A percentile compares a stretch with the other conserved stretches of the same genome.
phyloP scores from a whole-genome alignment of 2,113 vertebrate genomes.

The Pedetes capensis region DNA sequence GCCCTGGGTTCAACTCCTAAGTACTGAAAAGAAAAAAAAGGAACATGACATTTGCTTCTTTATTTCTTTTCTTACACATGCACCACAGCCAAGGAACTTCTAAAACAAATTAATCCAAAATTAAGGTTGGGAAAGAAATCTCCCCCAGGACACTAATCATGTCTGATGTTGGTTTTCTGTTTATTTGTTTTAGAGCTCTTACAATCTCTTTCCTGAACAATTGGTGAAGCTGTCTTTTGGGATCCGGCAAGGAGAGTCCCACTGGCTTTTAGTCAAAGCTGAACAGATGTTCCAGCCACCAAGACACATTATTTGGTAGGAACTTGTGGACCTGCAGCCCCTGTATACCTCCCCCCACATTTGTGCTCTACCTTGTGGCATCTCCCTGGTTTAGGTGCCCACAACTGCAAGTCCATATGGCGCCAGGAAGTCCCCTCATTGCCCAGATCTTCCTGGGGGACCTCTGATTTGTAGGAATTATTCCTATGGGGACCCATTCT shows the following conservation, averaged over 20 bases:
- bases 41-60: background rate
- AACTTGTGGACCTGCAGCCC: accelerated
- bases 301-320: background rate
- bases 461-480: accelerated
- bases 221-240: background rate
- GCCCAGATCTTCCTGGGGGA: background rate
- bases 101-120: conserved; percentile 43
- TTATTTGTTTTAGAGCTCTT: background rate
- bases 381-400: accelerated
- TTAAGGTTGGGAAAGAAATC: conserved; percentile 6
- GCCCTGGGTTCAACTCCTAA: too few species aligned
- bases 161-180: conserved; percentile 22
- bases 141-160: background rate
- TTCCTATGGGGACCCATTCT: background rate
- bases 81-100: conserved; percentile 19
- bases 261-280: background rate
- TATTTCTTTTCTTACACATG: background rate
- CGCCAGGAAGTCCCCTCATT: background rate
- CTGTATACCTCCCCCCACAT: accelerated
- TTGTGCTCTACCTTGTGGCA: accelerated
- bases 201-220: background rate
- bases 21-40: too few species aligned
- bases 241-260: background rate
- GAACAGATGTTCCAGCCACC: background rate
- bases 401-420: accelerated